These are phyloP conservation scores for Crenuchus spilurus DNA, from an alignment of 2,797 vertebrate species.

Conservation along the genomic window DNA sequence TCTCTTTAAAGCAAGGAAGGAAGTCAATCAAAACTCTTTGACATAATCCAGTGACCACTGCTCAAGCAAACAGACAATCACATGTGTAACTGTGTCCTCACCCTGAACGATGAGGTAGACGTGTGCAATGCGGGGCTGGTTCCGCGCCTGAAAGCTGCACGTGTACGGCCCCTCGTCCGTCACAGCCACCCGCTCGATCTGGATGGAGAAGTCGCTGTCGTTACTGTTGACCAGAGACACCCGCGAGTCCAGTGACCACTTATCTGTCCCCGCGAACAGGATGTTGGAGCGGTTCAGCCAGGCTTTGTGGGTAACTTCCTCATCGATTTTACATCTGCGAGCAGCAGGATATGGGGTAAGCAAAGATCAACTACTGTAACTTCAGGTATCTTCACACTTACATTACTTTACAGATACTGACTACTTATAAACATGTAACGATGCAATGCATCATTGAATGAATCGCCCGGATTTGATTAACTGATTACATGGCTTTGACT, in stretches of 20 bases:
- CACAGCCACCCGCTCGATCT: constrained; percentile 85
- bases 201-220: constrained; percentile 88
- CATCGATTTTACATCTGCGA: constrained; percentile 86
- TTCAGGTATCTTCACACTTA: too few species aligned
- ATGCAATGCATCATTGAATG: too few species aligned
- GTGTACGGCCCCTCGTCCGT: constrained; percentile 89
- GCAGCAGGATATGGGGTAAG: background rate
- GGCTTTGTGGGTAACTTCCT: constrained; percentile 90
- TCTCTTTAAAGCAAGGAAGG: too few species aligned
- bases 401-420: too few species aligned
- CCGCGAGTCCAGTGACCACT: constrained; percentile 89
- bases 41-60: background rate
- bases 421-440: too few species aligned
- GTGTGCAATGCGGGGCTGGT: constrained; percentile 85
- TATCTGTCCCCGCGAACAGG: constrained; percentile 88
- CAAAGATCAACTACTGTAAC: background rate
- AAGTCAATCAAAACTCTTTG: too few species aligned
- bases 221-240: constrained; percentile 87
- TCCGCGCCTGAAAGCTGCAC: constrained; percentile 90
- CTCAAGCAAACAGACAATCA: background rate
- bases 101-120: constrained; percentile 94
- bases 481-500: too few species aligned
- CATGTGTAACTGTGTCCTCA: constrained; percentile 48
- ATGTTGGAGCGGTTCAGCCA: constrained; percentile 94
- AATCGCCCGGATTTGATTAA: too few species aligned